phyloP scores from a whole-genome alignment of 2,113 vertebrate species.

The Lepidothrix coronata region DNA sequence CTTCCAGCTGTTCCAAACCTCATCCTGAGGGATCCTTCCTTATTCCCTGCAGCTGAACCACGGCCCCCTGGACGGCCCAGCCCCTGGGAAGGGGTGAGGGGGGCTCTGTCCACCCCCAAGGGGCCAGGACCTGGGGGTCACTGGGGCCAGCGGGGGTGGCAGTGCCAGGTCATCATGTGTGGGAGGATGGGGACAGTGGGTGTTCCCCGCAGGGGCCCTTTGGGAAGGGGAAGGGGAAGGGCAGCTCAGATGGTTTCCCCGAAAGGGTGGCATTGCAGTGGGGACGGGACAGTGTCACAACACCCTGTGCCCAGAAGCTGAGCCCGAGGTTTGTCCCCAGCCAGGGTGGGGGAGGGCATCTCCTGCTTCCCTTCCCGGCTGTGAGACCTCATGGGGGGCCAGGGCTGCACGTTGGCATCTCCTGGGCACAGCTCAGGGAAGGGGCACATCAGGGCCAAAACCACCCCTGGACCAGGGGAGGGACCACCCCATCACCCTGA shows the following conservation, averaged over 20 bases:
- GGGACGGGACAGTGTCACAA: not conserved
- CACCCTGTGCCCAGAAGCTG: not conserved
- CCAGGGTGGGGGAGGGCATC: not conserved
- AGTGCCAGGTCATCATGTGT: not conserved
- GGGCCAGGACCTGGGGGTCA: not conserved
- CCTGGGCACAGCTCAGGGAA: accelerated
- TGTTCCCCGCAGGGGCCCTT: accelerated
- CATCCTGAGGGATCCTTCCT: not conserved
- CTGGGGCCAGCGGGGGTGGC: not conserved
- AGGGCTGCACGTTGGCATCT: not conserved
- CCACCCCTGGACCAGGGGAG: not conserved
- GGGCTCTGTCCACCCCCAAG: accelerated
- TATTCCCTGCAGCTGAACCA: accelerated
- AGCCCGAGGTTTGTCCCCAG: not conserved
- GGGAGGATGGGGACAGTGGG: accelerated
- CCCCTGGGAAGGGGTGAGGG: not conserved
- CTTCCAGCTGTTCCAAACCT: not conserved
- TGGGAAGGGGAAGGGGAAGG: not conserved
- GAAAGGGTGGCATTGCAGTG: not conserved
- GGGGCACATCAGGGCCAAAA: accelerated
- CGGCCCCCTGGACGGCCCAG: accelerated
- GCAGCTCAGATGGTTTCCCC: not conserved
- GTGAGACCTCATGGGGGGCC: not conserved
- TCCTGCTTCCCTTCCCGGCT: not conserved
- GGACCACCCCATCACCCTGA: accelerated